Evolutionary conservation across 1,140 invertebrate genomes (phyloP), one percentile per base, ranked within the genome.

Genomic region (Mycetomoellerius zeteki): DNA sequence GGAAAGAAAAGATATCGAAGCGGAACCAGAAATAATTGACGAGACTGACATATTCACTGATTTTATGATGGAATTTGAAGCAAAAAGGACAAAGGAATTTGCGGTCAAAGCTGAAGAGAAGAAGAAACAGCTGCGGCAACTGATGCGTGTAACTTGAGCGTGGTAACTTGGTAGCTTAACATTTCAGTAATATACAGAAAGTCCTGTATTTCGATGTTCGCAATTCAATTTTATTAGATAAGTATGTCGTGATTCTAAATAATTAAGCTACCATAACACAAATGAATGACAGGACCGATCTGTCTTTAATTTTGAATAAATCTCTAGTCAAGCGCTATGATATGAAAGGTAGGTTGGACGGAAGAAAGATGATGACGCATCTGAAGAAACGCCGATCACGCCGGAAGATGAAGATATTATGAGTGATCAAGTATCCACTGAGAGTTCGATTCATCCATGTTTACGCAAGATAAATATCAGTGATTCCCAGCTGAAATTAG

Each of bases 391-490:
- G 0, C 37, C 87, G 8, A 69, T 92, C 37, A 93, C 91, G 0
- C 78, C 82, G 3, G 88, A 90, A 87, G 88, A 89, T 14, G 78
- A 78, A 21, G 75, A 56, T 3, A n/a, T 16, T 4, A n/a, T 71
- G 50, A 77, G 65, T 2, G 27, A 33, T 1, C 65, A 69, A n/a
- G 33, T 24, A 1, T 88, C 82, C 14, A 90, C 67, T 12, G 88
- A 92, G 33, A 87, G 77, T 16, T 91, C 87, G 24, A 50, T 62
- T 54, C 76, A 88, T 67, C 69, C 86, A n/a, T 92, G 90, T 33
- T 86, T 91, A 5, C 76, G 73, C 50, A 88, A 91, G 24, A 89
- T 92, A 58, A 87, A 90, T 1, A 89, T 91, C 43, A 94, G 91
- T 62, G 93, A 93, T 54, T 91, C 91, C 0, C 75, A 92, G 47